A percentile compares a stretch with the other conserved stretches of the same genome.
Conservation (phyloP, 2,888 invertebrate genomes). For the Biston stratarius region DNA sequence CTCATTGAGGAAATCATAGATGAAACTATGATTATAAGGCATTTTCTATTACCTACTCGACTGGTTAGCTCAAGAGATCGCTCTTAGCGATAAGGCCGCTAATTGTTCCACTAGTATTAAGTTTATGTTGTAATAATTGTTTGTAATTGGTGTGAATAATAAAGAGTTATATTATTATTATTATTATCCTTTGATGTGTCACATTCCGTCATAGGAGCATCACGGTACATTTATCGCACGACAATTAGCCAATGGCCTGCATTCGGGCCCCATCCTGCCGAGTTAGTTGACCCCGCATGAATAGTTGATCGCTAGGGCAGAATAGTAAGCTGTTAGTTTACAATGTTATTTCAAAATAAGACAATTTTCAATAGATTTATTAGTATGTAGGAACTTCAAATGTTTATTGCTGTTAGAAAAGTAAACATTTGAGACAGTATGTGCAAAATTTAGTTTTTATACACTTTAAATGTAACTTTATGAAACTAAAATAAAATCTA, state of each 20-base stretch:
- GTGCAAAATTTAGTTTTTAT: not conserved
- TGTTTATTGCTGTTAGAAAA: too few relatives aligned
- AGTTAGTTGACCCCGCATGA: constrained; percentile 59
- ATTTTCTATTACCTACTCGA: too few relatives aligned
- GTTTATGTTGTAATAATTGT: too few relatives aligned
- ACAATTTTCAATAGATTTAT: not conserved
- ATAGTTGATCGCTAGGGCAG: constrained; percentile 31
- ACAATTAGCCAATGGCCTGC: constrained; percentile 59
- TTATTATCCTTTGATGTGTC: not conserved
- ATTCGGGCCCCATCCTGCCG: constrained; percentile 50
- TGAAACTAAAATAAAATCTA: too few relatives aligned
- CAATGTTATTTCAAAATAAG: constrained; percentile 8
- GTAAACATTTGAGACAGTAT: not conserved
- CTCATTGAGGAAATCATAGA: too few relatives aligned
- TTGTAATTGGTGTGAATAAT: too few relatives aligned
- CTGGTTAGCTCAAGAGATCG: too few relatives aligned
- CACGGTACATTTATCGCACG: constrained; percentile 57
- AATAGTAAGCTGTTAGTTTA: constrained; percentile 24
- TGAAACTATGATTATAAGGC: too few relatives aligned
- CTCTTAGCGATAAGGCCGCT: too few relatives aligned
- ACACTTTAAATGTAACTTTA: not conserved
- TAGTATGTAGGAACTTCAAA: too few relatives aligned
- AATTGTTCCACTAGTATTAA: too few relatives aligned
- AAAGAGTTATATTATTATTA: too few relatives aligned
- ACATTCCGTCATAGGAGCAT: constrained; percentile 40